Conservation (phyloP, 2,113 vertebrate species). For the Pseudopodoces humilis region DNA sequence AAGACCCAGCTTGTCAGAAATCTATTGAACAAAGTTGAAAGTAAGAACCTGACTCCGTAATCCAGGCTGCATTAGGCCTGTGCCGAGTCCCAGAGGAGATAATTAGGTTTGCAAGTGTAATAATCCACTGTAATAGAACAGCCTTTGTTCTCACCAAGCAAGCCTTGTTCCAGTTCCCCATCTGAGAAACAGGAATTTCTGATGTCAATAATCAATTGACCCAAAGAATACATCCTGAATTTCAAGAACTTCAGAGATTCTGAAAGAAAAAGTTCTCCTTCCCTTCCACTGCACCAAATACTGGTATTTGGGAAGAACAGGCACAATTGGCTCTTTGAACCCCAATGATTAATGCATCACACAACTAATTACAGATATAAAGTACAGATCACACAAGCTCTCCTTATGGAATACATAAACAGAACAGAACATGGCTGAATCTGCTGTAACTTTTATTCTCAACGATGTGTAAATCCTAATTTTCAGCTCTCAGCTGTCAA, state of each 20-base stretch:
- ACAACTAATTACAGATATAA: not conserved
- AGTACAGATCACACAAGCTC: not conserved
- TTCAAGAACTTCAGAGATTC: constrained; percentile 26
- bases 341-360: not conserved
- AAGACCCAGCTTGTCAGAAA: constrained; percentile 58
- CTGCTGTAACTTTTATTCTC: not conserved
- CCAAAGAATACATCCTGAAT: constrained; percentile 54
- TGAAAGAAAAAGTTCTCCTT: not conserved
- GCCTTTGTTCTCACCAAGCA: constrained; percentile 74
- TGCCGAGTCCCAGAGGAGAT: constrained; percentile 72
- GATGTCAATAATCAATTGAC: constrained; percentile 79
- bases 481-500: not conserved
- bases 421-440: not conserved
- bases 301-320: not conserved
- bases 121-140: constrained; percentile 78
- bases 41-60: constrained; percentile 44
- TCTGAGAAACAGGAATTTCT: constrained; percentile 58
- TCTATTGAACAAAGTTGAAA: constrained; percentile 57
- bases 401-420: not conserved
- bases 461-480: not conserved
- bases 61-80: constrained; percentile 63
- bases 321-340: not conserved
- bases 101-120: constrained; percentile 85
- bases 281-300: not conserved
- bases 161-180: constrained; percentile 61